Base-by-base conservation (phyloP, 2,888 invertebrate species). In the Hypolimnas misippus region DNA sequence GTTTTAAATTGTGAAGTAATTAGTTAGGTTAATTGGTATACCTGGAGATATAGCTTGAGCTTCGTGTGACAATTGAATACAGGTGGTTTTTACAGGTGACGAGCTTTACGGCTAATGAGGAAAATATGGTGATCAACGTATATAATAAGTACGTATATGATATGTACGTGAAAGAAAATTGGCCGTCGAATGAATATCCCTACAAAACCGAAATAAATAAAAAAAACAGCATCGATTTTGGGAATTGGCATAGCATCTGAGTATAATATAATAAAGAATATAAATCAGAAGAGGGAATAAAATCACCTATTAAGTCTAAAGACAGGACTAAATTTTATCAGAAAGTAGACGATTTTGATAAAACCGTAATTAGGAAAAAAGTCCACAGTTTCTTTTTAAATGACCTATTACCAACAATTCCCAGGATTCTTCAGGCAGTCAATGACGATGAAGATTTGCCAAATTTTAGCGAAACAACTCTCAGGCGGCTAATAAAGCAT, bases 361-460 rank as follows among this genome's bases (percentile, higher is more conserved):
- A 38, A 6, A 5, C 12, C 2, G 3, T 2, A n/a, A 38, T 38
- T n/a, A n/a, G 38, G 14, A n/a, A 14, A 14, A 38, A 5, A 5
- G 38, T 38, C 2, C 38, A 38, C 14, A 38, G 38, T 6, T 38
- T 38, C 14, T 38, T 3, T 14, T n/a, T 14, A 14, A 38, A 38
- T 14, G 38, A 14, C 3, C 14, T 14, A 14, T 14, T 38, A 38
- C 38, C 38, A 5, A 14, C 38, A 14, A 3, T 6, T 14, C n/a
- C n/a, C n/a, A 38, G 14, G n/a, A 14, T 38, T 4, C 6, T 38
- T 2, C 38, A 14, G 5, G 38, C 14, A n/a, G 38, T 38, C 6
- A 16, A 38, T 38, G 38, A n/a, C 12, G 38, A 38, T n/a, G 38
- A 38, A n/a, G n/a, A n/a, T n/a, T 38, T 38, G n/a, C 38, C 38